phyloP scores from a whole-genome alignment of 2,888 invertebrate species.

The Melinaea menophilus region DNA sequence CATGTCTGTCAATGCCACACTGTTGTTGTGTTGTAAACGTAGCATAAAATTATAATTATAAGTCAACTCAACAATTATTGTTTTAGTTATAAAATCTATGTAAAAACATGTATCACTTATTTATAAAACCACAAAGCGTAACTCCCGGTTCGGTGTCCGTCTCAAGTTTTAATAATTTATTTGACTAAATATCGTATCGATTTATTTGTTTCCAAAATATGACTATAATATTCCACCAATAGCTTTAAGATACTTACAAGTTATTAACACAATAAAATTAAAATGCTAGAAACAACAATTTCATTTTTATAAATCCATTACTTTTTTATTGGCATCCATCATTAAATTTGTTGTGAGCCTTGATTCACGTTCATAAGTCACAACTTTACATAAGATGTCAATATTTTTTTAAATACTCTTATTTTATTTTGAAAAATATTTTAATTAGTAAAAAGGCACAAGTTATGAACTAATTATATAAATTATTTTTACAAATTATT shows the following conservation, averaged over 20 bases:
- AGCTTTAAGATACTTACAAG: constrained; percentile 36
- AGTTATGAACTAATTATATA: neutral
- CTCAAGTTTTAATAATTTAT: constrained; percentile 15
- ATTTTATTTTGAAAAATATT: neutral
- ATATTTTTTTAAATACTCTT: neutral
- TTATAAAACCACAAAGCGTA: constrained; percentile 37
- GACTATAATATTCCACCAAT: constrained; percentile 36
- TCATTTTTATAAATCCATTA: constrained; percentile 44
- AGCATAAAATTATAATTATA: constrained; percentile 6
- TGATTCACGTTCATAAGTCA: constrained; percentile 3
- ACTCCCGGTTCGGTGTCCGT: constrained; percentile 55
- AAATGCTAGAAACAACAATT: constrained; percentile 40
- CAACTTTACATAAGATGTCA: constrained; percentile 3
- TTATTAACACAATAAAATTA: constrained; percentile 42
- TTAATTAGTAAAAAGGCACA: neutral
- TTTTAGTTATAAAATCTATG: constrained; percentile 5
- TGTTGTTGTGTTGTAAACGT: constrained; percentile 34
- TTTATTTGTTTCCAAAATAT: constrained; percentile 17
- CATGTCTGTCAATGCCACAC: constrained; percentile 61
- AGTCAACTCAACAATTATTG: constrained; percentile 4
- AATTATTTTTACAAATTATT: neutral
- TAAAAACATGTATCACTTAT: constrained; percentile 3
- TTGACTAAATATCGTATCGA: constrained; percentile 31
- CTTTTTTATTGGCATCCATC: constrained; percentile 40
- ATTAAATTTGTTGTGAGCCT: constrained; percentile 25